Conservation (phyloP, 2,797 vertebrate species). For the Crenichthys baileyi region DNA sequence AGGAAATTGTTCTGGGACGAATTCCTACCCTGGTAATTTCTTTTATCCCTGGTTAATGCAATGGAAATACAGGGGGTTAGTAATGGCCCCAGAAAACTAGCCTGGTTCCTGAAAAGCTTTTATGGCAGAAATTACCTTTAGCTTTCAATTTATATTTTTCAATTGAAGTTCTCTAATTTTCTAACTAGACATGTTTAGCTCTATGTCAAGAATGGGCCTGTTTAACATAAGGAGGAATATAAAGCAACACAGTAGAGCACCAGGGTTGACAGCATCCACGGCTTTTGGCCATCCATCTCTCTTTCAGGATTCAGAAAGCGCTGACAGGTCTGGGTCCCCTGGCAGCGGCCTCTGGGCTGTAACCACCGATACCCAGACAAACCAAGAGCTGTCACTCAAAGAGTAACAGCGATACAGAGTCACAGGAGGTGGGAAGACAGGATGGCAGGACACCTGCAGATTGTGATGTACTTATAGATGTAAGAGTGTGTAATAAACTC, state of each 20-base stretch:
- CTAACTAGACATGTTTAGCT: constrained; percentile 30
- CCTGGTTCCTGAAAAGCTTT: neutral
- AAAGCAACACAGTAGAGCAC: constrained; percentile 39
- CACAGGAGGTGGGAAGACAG: constrained; percentile 65
- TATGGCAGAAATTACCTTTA: neutral
- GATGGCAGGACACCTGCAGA: constrained; percentile 51
- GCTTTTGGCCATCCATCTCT: constrained; percentile 67
- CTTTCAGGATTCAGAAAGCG: constrained; percentile 71
- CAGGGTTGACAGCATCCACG: constrained; percentile 59
- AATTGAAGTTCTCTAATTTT: neutral
- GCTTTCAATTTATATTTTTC: neutral
- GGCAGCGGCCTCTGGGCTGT: constrained; percentile 69
- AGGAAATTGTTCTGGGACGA: neutral
- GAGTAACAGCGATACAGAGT: constrained; percentile 55
- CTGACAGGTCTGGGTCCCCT: constrained; percentile 73
- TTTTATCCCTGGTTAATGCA: neutral
- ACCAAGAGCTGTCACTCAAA: constrained; percentile 77
- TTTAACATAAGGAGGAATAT: constrained; percentile 36
- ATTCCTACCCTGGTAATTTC: neutral
- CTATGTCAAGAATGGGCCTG: constrained; percentile 22
- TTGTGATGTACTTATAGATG: constrained; percentile 36
- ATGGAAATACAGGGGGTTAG: neutral
- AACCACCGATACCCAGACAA: constrained; percentile 76
- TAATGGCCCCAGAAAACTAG: neutral
- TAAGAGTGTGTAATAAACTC: constrained; percentile 24